Evolutionary conservation across 2,797 vertebrate species (phyloP).

Genomic region (Pipistrellus pygmaeus): DNA sequence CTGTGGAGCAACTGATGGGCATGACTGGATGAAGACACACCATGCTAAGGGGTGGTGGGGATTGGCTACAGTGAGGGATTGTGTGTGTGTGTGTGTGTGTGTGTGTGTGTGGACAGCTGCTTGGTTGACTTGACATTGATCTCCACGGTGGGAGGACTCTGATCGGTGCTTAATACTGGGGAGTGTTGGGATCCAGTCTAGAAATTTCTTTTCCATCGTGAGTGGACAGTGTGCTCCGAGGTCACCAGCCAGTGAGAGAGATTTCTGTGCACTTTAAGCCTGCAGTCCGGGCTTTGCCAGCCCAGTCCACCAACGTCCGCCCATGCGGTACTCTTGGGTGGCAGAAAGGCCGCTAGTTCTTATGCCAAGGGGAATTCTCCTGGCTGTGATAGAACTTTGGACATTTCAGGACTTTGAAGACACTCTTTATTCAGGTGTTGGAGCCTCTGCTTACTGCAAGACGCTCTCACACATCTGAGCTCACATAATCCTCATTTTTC

Average conservation of each 20-base stretch:
- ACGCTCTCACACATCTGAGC: neutral
- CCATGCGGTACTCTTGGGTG: neutral
- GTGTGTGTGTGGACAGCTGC: neutral
- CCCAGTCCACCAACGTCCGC: rapidly evolving
- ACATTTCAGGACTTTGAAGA: neutral
- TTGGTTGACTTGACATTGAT: neutral
- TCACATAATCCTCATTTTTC: neutral
- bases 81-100: no score
- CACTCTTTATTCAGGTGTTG: neutral
- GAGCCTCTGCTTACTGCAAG: neutral
- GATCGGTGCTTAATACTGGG: neutral
- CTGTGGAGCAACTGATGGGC: neutral
- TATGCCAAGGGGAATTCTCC: neutral
- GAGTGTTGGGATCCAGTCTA: neutral
- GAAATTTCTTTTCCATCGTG: neutral
- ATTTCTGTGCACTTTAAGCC: neutral
- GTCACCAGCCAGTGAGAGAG: neutral
- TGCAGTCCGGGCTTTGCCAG: neutral
- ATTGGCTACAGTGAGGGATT: no score
- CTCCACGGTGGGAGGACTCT: neutral
- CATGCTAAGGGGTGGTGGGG: neutral
- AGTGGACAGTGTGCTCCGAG: neutral
- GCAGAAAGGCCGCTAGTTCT: neutral
- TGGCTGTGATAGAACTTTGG: neutral
- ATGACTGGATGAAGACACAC: neutral